Evolutionary conservation across 2,797 vertebrate species (phyloP).

Genomic region (Gorsachius magnificus): DNA sequence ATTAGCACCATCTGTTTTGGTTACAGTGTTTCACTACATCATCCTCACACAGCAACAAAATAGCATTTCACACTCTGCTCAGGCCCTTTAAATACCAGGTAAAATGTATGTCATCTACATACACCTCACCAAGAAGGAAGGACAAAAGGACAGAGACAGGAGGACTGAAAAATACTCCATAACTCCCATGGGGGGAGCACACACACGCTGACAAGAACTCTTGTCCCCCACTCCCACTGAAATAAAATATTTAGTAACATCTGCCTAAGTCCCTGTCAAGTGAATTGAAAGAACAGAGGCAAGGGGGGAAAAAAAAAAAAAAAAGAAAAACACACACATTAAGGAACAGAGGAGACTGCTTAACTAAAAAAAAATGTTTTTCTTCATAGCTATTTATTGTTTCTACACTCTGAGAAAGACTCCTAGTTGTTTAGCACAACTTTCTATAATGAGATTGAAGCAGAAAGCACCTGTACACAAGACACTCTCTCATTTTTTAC

Average conservation of each 20-base stretch:
- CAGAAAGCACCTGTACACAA: background rate
- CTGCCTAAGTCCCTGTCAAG: background rate
- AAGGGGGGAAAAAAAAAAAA: no score
- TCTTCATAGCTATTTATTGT: background rate
- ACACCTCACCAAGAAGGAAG: background rate
- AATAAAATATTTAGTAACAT: conserved; percentile 8
- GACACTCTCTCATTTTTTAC: no score
- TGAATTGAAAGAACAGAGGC: background rate
- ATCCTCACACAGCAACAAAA: conserved; percentile 45
- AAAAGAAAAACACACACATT: background rate
- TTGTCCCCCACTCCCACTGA: background rate
- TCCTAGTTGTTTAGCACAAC: background rate
- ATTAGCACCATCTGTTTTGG: conserved; percentile 72
- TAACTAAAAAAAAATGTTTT: background rate
- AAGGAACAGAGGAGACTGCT: background rate
- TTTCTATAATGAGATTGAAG: background rate
- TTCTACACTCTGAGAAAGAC: background rate
- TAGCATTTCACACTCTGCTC: conserved; percentile 31
- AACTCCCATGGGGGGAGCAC: background rate
- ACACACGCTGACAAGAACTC: background rate
- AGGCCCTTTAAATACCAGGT: conserved; percentile 27
- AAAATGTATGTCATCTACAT: background rate
- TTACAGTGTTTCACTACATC: conserved; percentile 42
- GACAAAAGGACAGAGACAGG: background rate
- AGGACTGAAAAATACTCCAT: background rate